Evolutionary conservation across 2,113 vertebrate genomes (phyloP).

Genomic region (Pangasianodon gigas): DNA sequence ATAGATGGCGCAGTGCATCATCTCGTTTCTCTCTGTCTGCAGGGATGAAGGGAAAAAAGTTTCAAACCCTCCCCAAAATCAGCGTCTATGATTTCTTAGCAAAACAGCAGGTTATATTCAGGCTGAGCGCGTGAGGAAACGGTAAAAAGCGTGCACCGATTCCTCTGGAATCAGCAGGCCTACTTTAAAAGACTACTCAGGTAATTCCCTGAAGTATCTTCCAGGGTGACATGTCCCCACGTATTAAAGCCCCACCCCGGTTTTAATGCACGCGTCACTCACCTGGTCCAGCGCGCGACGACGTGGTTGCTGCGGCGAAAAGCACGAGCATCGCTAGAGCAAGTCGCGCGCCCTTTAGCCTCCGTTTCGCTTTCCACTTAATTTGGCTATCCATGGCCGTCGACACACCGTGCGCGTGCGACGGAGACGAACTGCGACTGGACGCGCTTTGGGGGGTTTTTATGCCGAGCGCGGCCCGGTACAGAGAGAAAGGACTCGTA

Average conservation of each 20-base stretch:
- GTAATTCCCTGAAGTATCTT: not conserved
- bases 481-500: slow-evolving; percentile 62
- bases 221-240: not conserved
- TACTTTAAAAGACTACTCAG: not conserved
- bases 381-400: slow-evolving; percentile 78
- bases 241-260: not conserved
- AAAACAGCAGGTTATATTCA: no score
- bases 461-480: slow-evolving; percentile 38
- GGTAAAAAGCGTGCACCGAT: not conserved
- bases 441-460: not conserved
- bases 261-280: slow-evolving; percentile 55
- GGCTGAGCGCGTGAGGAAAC: not conserved
- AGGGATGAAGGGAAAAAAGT: not conserved
- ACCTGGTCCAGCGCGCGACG: slow-evolving; percentile 77
- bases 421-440: slow-evolving; percentile 58
- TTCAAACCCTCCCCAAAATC: no score
- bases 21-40: not conserved
- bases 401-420: slow-evolving; percentile 71
- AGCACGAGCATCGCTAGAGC: slow-evolving; percentile 72
- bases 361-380: slow-evolving; percentile 83
- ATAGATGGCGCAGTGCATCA: slow-evolving; percentile 20
- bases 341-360: slow-evolving; percentile 74
- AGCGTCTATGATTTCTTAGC: no score
- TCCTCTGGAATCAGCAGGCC: not conserved
- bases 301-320: slow-evolving; percentile 63